These are phyloP conservation scores for Drosophila limbata DNA, from an alignment of 2,888 invertebrate genomes.

Conservation along the genomic window DNA sequence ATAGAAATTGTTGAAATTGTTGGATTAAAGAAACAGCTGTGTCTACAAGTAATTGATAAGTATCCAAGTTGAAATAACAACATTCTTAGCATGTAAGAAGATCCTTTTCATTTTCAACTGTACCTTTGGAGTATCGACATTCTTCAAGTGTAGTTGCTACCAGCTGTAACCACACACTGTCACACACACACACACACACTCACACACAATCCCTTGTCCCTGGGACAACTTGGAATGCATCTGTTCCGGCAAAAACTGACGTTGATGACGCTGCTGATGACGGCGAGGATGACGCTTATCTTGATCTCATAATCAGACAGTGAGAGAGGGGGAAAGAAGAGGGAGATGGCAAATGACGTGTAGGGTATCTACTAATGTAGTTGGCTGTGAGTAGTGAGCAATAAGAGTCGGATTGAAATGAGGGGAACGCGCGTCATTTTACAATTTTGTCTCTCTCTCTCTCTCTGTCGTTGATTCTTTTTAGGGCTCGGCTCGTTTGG, in stretches of 20 bases:
- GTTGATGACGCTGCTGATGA: constrained; percentile 38
- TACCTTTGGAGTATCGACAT: constrained; percentile 8
- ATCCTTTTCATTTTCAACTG: constrained; percentile 11
- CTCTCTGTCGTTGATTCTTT: constrained; percentile 18
- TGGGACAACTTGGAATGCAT: constrained; percentile 37
- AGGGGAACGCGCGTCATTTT: constrained; percentile 49
- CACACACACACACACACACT: not conserved
- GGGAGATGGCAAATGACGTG: constrained; percentile 8
- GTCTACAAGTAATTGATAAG: not conserved
- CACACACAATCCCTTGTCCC: not conserved
- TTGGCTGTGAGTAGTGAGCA: constrained; percentile 14
- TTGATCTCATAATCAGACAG: constrained; percentile 67
- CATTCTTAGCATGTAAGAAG: constrained; percentile 5
- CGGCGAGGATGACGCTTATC: constrained; percentile 60
- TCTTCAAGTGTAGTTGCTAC: constrained; percentile 26
- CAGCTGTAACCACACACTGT: constrained; percentile 27
- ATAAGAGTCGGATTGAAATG: constrained; percentile 9
- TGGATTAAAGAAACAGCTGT: constrained; percentile 1
- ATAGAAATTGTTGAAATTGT: not conserved
- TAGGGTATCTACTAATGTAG: constrained; percentile 7
- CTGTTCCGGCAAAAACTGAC: constrained; percentile 40
- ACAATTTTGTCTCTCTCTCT: constrained; percentile 33
- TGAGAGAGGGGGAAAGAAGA: not conserved
- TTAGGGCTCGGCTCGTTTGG: constrained; percentile 8
- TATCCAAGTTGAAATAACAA: not conserved